Percentiles rank a stretch among this genome's conserved stretches.
Conservation (phyloP, 2,797 vertebrate species). For the Coilia nasus region DNA sequence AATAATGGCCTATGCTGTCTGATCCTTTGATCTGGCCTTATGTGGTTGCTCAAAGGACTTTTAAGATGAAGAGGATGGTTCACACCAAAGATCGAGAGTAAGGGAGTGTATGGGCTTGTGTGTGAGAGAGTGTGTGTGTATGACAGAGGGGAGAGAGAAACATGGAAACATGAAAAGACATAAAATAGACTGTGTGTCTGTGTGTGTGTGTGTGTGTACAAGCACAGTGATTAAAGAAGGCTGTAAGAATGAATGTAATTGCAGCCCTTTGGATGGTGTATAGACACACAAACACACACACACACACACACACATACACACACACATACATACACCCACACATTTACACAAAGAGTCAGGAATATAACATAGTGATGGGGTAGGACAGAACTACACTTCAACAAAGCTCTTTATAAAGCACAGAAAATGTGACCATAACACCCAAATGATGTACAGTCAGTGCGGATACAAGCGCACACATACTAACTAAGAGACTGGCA, state of each 20-base stretch:
- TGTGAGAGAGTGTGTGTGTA: background rate
- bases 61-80: background rate
- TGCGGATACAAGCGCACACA: background rate
- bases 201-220: conserved; percentile 45
- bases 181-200: conserved; percentile 52
- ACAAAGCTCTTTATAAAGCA: background rate
- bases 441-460: background rate
- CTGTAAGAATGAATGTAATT: conserved; percentile 52
- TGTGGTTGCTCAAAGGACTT: conserved; percentile 73
- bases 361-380: background rate
- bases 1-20: conserved; percentile 81
- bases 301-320: conserved; percentile 31
- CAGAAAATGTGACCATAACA: background rate
- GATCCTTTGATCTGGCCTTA: conserved; percentile 82
- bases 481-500: background rate
- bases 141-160: conserved; percentile 54
- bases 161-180: conserved; percentile 17
- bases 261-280: conserved; percentile 53
- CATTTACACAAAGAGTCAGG: conserved; percentile 31
- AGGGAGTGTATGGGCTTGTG: conserved; percentile 61
- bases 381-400: background rate
- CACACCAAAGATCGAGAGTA: conserved; percentile 8
- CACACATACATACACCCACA: background rate
- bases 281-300: conserved; percentile 35
- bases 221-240: conserved; percentile 66